A percentile compares a stretch with the other conserved stretches of the same genome.
These are phyloP conservation scores for Denticeps clupeoides DNA, from an alignment of 2,797 vertebrate species.

Conservation along the genomic window DNA sequence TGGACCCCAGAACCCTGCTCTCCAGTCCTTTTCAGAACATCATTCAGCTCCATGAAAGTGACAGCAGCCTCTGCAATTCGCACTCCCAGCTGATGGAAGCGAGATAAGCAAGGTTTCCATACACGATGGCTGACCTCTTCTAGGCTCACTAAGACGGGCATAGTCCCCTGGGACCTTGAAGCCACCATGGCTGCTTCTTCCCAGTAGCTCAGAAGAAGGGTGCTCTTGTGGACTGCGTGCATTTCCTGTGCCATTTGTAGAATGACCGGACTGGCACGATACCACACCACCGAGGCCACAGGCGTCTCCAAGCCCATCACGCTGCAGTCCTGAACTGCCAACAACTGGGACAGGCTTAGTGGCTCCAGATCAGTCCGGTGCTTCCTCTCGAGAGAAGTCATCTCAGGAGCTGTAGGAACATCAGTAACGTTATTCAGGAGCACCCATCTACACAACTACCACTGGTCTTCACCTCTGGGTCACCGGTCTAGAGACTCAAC, in stretches of 20 bases:
- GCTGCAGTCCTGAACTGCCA: constrained; percentile 34
- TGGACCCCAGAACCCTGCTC: constrained; percentile 40
- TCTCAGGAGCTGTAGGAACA: constrained; percentile 43
- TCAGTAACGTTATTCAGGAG: not conserved
- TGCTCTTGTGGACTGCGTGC: constrained; percentile 41
- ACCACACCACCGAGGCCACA: constrained; percentile 34
- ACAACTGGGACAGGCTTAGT: constrained; percentile 38
- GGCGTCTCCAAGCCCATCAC: constrained; percentile 15
- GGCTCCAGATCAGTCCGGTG: constrained; percentile 32
- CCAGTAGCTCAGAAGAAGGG: constrained; percentile 49
- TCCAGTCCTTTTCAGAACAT: constrained; percentile 30
- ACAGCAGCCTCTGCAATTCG: constrained; percentile 29
- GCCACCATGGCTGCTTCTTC: constrained; percentile 19
- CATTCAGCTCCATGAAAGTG: constrained; percentile 45
- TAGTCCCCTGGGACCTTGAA: not conserved
- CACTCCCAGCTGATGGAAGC: constrained; percentile 25
- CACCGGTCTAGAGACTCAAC: not conserved
- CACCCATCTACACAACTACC: too few relatives aligned
- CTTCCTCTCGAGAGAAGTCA: constrained; percentile 35
- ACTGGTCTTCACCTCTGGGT: too few relatives aligned
- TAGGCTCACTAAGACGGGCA: constrained; percentile 21
- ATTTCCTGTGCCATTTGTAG: constrained; percentile 45
- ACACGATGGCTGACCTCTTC: constrained; percentile 29
- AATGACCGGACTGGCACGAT: constrained; percentile 16
- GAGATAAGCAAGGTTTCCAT: constrained; percentile 39